Base-by-base conservation (phyloP, 2,888 invertebrate species). In the Nomada flava region DNA sequence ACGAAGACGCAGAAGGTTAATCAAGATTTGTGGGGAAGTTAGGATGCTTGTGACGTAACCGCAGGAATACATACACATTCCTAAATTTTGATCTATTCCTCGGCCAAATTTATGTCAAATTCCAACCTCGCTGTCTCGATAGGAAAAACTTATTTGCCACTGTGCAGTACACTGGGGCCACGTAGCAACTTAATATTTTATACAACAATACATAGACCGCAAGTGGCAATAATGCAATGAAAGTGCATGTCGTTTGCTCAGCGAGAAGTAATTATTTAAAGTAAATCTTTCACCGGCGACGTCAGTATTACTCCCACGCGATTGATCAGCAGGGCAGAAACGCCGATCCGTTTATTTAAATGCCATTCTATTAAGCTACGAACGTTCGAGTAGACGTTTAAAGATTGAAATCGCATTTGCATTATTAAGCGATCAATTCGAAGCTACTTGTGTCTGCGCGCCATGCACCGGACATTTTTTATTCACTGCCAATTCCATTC, bases 41-140 rank as follows among this genome's bases (percentile, higher is more conserved):
- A 47, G 20, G 67, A 76, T 71, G 67, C 72, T 64, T 13, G 57
- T 55, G 72, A 82, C 68, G 57, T 67, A 44, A 68, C 75, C 50
- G 44, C 36, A 44, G 44, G 81, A 57, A 42, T 57, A 47, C 63
- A 68, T 64, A 50, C 71, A 7, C 7, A 7, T 7, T 5, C 55
- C 78, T 72, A 76, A 76, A 82, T 82, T 82, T 80, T 88, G 89
- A 90, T 89, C 87, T 90, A 90, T 89, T 83, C 81, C 42, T 81
- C 71, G 67, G 65, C 69, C 78, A n/a, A 82, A 77, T 82, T 84
- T 74, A 68, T 78, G 78, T 73, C 80, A 75, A 83, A 84, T 86
- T 84, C 76, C 52, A 42, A 55, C 59, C 52, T 20, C 23, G 50
- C 26, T 42, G 52, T 1, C 18, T 4, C 18, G 57, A 7, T 50